Conservation (phyloP, 2,888 invertebrate species). For the Pardosa pseudoannulata region DNA sequence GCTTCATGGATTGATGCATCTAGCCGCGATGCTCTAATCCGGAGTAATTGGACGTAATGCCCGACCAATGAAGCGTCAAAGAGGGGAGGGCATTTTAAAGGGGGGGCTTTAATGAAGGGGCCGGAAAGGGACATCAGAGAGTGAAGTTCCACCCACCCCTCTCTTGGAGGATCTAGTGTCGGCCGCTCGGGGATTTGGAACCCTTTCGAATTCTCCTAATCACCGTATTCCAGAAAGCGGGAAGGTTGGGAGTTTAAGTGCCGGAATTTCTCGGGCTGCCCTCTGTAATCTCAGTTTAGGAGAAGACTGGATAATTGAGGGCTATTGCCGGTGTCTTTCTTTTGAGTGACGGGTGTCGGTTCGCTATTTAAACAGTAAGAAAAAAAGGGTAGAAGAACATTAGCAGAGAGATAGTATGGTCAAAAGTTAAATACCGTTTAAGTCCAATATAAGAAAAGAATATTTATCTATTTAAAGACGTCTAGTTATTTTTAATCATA, state of each 20-base stretch:
- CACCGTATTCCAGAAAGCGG: no score
- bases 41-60: slow-evolving; percentile 68
- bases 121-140: slow-evolving; percentile 55
- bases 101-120: slow-evolving; percentile 61
- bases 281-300: not conserved
- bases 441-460: no score
- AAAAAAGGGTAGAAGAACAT: no score
- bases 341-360: not conserved
- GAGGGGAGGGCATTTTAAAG: slow-evolving; percentile 53
- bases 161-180: slow-evolving; percentile 48
- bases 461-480: no score
- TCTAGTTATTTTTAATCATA: no score
- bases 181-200: slow-evolving; percentile 33
- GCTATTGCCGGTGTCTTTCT: not conserved
- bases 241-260: not conserved
- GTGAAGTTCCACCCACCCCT: slow-evolving; percentile 13
- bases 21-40: slow-evolving; percentile 58
- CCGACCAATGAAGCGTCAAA: slow-evolving; percentile 64
- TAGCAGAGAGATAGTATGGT: no score
- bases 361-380: not conserved
- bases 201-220: no score
- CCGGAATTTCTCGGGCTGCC: not conserved
- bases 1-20: slow-evolving; percentile 24
- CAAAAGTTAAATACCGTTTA: no score
- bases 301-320: not conserved